Conservation (phyloP, 64 coral and sea anemone species). For the Montipora cactus region DNA sequence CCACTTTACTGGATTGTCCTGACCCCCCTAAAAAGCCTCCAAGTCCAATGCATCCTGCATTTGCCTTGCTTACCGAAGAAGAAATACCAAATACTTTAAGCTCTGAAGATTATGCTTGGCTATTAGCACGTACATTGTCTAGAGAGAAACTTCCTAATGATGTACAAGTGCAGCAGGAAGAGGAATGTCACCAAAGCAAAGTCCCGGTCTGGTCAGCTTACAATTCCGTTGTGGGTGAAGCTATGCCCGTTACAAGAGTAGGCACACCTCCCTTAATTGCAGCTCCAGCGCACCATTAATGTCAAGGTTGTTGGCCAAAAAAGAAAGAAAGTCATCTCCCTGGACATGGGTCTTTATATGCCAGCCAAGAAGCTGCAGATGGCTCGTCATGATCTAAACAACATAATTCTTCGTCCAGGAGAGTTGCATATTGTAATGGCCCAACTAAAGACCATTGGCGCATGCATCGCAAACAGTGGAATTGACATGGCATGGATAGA, state of each 20-base stretch:
- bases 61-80: constrained; percentile 47
- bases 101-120: constrained; percentile 65
- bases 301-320: background rate
- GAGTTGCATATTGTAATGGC: background rate
- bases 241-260: background rate
- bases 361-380: constrained; percentile 43
- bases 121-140: constrained; percentile 42
- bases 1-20: constrained; percentile 50
- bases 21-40: constrained; percentile 45
- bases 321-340: background rate
- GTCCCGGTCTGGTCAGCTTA: background rate
- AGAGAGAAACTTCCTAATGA: constrained; percentile 29
- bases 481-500: constrained; percentile 50
- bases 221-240: background rate
- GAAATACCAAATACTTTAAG: constrained; percentile 57
- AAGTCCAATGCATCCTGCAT: constrained; percentile 44
- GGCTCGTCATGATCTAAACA: constrained; percentile 2
- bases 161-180: background rate
- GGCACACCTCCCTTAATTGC: background rate
- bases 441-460: no score
- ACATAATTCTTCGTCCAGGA: constrained; percentile 5
- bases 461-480: background rate
- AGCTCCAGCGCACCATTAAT: background rate
- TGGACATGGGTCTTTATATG: constrained; percentile 20
- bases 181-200: background rate